Base-by-base conservation (phyloP, 2,113 vertebrate species). In the Hassar affinis region DNA sequence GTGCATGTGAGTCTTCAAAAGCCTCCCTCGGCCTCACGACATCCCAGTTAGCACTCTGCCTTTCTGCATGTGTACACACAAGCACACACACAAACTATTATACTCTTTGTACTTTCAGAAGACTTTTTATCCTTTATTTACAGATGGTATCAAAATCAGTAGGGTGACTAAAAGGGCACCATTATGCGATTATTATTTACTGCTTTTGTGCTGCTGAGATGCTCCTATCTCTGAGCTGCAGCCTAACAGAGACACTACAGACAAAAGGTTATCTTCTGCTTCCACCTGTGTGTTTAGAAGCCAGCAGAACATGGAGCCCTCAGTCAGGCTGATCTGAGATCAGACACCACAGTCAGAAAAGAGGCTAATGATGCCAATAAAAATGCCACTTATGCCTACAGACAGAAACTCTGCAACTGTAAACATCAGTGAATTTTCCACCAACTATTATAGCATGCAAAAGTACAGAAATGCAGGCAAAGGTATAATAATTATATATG, bases 21-120 rank as follows among this genome's bases (percentile, higher is more conserved):
- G 92, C 92, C 78, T 92, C 92, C 56, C 85, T 80, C 5, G 90
- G 88, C 75, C 94, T 94, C 78, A 95, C 95, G 86, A 90, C 89
- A 81, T 94, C 93, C 98, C 97, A 98, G 91, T 92, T 90, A 85
- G 91, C 91, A 86, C 93, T 92, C 81, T 89, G 90, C 84, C 94
- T 89, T 89, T 96, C 97, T 98, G 92, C 86, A 92, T 89, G 88
- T 4, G 84, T 75, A 88, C 38, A 89, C 88, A 92, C 83, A 90
- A 87, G 88, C 84, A 86, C 84, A n/a, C 35, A 80, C 71, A 83
- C 45, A 78, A 4, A 69, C 35, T 59, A 47, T 51, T 25, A 84
- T 49, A 52, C 6, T 35, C 4, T 35, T 42, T 42, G 49, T 49
- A 30, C 18, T 69, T 69, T 64, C 25, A 22, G 33, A 71, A 59